Evolutionary conservation across 2,888 invertebrate species (phyloP).

Genomic region (Agrilus mali): DNA sequence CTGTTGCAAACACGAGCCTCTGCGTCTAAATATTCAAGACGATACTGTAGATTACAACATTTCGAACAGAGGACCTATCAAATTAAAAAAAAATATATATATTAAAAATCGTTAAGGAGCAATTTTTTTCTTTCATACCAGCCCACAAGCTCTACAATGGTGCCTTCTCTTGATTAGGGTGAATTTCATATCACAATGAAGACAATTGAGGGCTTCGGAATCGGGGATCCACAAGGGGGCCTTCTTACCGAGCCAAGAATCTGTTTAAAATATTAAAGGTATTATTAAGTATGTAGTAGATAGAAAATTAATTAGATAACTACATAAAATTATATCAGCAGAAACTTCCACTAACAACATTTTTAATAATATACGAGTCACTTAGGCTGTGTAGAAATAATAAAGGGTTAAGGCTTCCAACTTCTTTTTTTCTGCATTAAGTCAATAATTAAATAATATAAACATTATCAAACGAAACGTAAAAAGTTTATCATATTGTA

Average conservation of each 20-base stretch:
- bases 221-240: constrained; percentile 84
- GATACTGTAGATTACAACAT: constrained; percentile 61
- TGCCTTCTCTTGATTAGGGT: constrained; percentile 72
- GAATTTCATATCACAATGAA: constrained; percentile 71
- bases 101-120: not conserved
- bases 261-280: constrained; percentile 4
- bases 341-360: too few species aligned
- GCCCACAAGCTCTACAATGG: constrained; percentile 79
- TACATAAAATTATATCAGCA: too few species aligned
- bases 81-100: constrained; percentile 4
- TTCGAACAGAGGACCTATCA: constrained; percentile 62
- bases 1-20: constrained; percentile 67
- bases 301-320: too few species aligned
- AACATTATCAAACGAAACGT: too few species aligned
- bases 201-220: constrained; percentile 63
- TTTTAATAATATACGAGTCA: too few species aligned
- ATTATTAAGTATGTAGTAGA: too few species aligned
- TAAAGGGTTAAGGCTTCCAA: too few species aligned
- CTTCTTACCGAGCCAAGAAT: constrained; percentile 48
- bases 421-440: too few species aligned
- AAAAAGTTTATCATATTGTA: too few species aligned
- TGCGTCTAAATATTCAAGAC: constrained; percentile 59
- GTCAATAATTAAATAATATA: too few species aligned
- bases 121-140: constrained; percentile 33
- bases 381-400: too few species aligned